Evolutionary conservation across 2,888 invertebrate genomes (phyloP), one percentile per base, ranked within the genome.

Genomic region (Limnephilus lunatus): DNA sequence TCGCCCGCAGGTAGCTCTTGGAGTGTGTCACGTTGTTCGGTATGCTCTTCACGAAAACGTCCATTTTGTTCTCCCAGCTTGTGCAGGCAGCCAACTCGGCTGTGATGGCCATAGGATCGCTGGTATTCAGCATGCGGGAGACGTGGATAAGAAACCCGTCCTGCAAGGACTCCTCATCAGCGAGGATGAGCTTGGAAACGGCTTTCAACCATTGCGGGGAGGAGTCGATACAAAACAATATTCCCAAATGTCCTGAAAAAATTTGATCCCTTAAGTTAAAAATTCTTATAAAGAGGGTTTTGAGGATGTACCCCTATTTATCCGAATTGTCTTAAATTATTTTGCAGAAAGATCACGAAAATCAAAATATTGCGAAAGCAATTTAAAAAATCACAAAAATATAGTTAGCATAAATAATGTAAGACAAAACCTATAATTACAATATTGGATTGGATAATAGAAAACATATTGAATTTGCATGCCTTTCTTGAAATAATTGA

Each of bases 171-270:
- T 94, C 93, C 53, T 97, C 96, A 88, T 95, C 95, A 91, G 95
- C 95, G 39, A 95, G 94, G 15, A 97, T 95, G 94, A 96, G 95
- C 1, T 96, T 95, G 2, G 97, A 94, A 0, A 97, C 94, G 0
- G 96, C 95, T 94, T 97, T 97, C 32, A 98, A 95, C 94, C 97
- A 97, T 81, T 97, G 97, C 0, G 98, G 98, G 0, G 98, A 96
- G 25, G 99, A 99, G 94, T 99, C 99, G 88, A 99, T 96, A 25
- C 98, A 96, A 94, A 98, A 96, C 2, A 98, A 94, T 83, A 96
- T 96, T 4, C 98, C 98, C n/a, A 94, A 95, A 94, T 95, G 95
- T 94, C 96, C 96, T 96, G 94, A 9, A 87, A 85, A 53, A 19
- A 53, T 53, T 53, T 53, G 53, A 19, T 3, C 15, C 15, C 19